Conservation (phyloP, 2,888 invertebrate species). For the Marasmarcha lunaedactyla region DNA sequence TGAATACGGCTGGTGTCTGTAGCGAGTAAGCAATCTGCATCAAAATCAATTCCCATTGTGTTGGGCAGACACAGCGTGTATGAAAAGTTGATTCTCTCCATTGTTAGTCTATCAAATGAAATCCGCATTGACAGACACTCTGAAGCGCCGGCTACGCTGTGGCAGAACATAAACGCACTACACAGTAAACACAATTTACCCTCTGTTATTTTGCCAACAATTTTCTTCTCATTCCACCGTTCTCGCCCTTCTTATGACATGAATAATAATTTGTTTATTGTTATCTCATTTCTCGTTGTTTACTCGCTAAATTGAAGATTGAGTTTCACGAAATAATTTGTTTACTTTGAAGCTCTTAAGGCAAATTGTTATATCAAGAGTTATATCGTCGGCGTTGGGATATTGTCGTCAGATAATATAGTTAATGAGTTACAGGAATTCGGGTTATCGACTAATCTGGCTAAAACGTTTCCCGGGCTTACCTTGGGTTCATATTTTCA, state of each 20-base stretch:
- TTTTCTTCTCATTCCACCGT: constrained; percentile 27
- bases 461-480: not conserved
- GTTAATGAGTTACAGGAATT: too few species aligned
- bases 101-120: too few species aligned
- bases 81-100: too few species aligned
- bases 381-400: too few species aligned
- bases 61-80: too few species aligned
- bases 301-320: constrained; percentile 25
- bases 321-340: constrained; percentile 29
- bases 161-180: constrained; percentile 11
- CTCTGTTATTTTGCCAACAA: constrained; percentile 30
- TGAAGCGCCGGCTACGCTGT: not conserved
- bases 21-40: too few species aligned
- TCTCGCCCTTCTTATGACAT: constrained; percentile 28
- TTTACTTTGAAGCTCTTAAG: constrained; percentile 21
- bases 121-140: too few species aligned
- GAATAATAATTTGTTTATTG: constrained; percentile 49
- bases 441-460: too few species aligned
- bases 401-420: too few species aligned
- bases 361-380: constrained; percentile 16
- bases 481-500: too few species aligned
- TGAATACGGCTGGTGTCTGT: too few species aligned
- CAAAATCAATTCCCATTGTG: too few species aligned
- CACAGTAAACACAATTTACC: constrained; percentile 28
- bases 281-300: constrained; percentile 34